Conservation (phyloP, 2,888 invertebrate genomes). For the Lasius platythorax region DNA sequence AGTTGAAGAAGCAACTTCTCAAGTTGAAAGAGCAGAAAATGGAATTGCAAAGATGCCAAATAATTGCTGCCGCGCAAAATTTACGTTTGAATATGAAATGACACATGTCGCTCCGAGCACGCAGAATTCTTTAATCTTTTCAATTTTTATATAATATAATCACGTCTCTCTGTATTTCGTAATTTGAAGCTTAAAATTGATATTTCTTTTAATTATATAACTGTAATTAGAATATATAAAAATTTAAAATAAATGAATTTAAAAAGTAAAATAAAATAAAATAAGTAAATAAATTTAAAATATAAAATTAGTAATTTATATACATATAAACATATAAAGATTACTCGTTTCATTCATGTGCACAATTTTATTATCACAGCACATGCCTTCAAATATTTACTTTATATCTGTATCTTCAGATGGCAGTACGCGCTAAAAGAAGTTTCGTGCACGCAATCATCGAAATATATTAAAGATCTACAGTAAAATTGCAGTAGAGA, state of each 20-base stretch:
- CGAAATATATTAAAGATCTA: not conserved
- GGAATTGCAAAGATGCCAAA: constrained; percentile 73
- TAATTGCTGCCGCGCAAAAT: constrained; percentile 74
- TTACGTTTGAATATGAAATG: constrained; percentile 68
- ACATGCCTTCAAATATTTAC: not conserved
- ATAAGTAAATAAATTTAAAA: too few relatives aligned
- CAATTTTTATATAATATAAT: not conserved
- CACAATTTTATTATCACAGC: not conserved
- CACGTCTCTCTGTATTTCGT: not conserved
- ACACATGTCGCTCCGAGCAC: not conserved
- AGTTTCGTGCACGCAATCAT: not conserved
- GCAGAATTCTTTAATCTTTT: not conserved
- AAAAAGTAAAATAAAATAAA: too few relatives aligned
- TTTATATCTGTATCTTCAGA: not conserved
- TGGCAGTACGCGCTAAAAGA: constrained; percentile 12
- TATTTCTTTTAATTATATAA: not conserved
- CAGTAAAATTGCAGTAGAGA: not conserved
- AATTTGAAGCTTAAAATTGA: not conserved
- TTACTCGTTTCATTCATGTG: not conserved
- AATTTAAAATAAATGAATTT: not conserved
- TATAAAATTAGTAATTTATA: too few relatives aligned
- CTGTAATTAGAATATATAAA: not conserved
- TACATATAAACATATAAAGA: not conserved
- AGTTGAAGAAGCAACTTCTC: constrained; percentile 75
- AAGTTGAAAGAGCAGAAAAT: constrained; percentile 79